Evolutionary conservation across 64 coral and sea anemone species (phyloP).

Genomic region (Actinia tenebrosa): DNA sequence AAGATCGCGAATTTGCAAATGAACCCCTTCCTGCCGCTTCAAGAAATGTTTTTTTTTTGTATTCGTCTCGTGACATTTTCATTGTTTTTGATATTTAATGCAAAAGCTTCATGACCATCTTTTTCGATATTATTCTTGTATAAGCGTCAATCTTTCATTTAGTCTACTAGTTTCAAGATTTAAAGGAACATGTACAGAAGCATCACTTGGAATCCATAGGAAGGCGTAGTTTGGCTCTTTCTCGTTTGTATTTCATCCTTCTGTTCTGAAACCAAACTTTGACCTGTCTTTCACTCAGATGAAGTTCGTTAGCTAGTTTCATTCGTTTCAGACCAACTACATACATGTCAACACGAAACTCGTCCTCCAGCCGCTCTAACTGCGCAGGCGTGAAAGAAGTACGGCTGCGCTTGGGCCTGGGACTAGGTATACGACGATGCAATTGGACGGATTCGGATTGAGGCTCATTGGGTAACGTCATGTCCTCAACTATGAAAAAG

Average conservation of each 20-base stretch:
- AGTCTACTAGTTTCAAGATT: neutral
- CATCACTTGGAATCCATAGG: conserved; percentile 8
- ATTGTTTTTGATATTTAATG: too few relatives aligned
- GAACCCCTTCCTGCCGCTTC: too few relatives aligned
- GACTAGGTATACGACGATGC: conserved; percentile 49
- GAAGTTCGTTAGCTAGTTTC: conserved; percentile 87
- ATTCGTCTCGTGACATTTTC: too few relatives aligned
- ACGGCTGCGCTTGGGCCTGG: conserved; percentile 73
- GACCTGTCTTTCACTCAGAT: conserved; percentile 83
- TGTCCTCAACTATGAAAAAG: neutral
- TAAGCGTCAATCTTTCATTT: too few relatives aligned
- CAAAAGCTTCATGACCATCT: too few relatives aligned
- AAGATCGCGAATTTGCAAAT: too few relatives aligned
- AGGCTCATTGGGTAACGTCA: neutral
- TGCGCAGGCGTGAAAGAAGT: conserved; percentile 93
- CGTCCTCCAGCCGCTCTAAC: conserved; percentile 86
- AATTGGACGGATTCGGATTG: neutral
- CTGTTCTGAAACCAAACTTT: conserved; percentile 99
- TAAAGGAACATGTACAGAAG: neutral
- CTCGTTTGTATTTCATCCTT: conserved; percentile 97
- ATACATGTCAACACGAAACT: conserved; percentile 92
- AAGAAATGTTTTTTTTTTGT: too few relatives aligned
- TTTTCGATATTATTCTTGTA: too few relatives aligned
- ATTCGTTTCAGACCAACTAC: conserved; percentile 97
- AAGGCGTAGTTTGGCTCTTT: conserved; percentile 56